Conservation (phyloP, 2,797 vertebrate species). For the Enoplosus armatus region DNA sequence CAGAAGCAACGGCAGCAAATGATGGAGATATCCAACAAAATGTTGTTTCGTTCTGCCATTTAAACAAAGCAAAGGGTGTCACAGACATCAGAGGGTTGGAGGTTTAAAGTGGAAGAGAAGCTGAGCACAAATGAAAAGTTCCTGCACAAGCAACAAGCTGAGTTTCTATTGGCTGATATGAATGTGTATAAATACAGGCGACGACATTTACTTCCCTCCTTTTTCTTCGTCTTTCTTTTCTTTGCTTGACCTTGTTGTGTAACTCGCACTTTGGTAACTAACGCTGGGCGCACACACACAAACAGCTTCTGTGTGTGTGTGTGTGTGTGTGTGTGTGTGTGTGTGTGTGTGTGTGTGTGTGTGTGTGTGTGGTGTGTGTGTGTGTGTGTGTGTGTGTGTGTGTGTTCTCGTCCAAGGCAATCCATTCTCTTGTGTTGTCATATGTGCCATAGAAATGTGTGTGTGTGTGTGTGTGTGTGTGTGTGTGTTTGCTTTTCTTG, state of each 20-base stretch:
- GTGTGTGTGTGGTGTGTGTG: background rate
- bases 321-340: background rate
- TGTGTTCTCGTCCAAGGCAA: background rate
- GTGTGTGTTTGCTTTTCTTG: background rate
- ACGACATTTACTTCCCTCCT: background rate
- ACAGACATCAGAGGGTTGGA: too few relatives aligned
- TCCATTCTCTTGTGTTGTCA: background rate
- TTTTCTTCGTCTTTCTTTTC: background rate
- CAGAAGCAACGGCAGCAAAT: too few relatives aligned
- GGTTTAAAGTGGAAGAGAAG: too few relatives aligned
- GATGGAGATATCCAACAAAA: too few relatives aligned
- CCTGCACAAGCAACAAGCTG: too few relatives aligned
- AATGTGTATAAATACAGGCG: background rate
- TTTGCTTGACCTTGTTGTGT: background rate
- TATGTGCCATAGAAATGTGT: background rate
- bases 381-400: background rate
- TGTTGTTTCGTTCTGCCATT: too few relatives aligned
- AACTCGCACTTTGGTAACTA: background rate
- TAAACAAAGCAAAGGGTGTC: too few relatives aligned
- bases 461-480: background rate
- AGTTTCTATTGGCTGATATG: too few relatives aligned
- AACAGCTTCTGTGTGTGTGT: too few relatives aligned
- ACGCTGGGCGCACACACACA: too few relatives aligned
- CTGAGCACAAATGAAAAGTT: too few relatives aligned
- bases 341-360: background rate